phyloP scores from a whole-genome alignment of 2,888 invertebrate species.

The Unio pictorum region DNA sequence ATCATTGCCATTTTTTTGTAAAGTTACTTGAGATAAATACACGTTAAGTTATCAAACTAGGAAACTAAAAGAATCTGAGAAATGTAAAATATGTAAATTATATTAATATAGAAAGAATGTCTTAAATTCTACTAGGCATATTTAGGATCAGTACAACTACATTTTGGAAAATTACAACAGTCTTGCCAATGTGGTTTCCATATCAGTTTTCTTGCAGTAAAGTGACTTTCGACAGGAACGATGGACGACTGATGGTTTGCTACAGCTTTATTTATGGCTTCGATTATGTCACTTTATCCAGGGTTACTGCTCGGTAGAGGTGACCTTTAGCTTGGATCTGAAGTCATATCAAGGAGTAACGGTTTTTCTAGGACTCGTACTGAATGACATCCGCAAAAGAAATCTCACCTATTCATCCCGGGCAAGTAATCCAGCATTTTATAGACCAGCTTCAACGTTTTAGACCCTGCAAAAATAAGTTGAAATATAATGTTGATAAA shows the following conservation, averaged over 20 bases:
- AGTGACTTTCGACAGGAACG: conserved; percentile 54
- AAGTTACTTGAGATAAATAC: too few species aligned
- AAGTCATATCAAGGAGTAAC: conserved; percentile 71
- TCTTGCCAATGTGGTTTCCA: conserved; percentile 69
- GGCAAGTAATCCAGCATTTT: conserved; percentile 62
- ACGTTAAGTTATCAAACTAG: too few species aligned
- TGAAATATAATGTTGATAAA: too few species aligned
- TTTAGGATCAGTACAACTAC: conserved; percentile 47
- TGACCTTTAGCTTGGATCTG: conserved; percentile 71
- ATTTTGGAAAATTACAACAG: conserved; percentile 69
- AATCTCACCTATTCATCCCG: conserved; percentile 56
- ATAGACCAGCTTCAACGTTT: conserved; percentile 68
- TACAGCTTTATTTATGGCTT: conserved; percentile 44
- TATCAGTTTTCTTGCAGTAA: conserved; percentile 48
- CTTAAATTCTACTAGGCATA: conserved; percentile 3
- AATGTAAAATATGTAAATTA: too few species aligned
- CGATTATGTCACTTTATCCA: conserved; percentile 25
- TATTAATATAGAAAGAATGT: too few species aligned
- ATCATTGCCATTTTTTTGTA: too few species aligned
- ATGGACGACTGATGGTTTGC: conserved; percentile 49
- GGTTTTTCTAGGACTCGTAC: conserved; percentile 70
- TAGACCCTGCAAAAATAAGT: conserved; percentile 29
- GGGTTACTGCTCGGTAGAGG: conserved; percentile 53
- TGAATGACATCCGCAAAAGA: conserved; percentile 52
- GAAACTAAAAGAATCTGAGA: too few species aligned